Base-by-base conservation (phyloP, 2,113 vertebrate genomes). In the Panthera leo region DNA sequence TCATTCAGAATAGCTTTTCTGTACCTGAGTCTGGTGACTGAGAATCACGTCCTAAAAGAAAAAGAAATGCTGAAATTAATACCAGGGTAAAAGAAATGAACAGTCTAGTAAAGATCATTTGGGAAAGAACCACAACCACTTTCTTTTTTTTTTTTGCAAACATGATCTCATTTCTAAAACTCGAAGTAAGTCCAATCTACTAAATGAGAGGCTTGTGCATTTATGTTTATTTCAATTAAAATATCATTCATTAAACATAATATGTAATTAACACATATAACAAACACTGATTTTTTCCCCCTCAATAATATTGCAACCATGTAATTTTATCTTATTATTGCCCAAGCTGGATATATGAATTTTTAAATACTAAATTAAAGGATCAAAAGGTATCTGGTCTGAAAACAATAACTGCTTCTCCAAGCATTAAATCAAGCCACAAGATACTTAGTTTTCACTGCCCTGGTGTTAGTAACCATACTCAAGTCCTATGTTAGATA, bases 11-110 rank as follows among this genome's bases (percentile, higher is more conserved):
- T 58, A 94, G 83, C 16, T 79, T 92, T 98, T 94, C 70, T 95
- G 99, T 99, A 99, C 99, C 99, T 99, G 99, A 99, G 97, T 99
- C 99, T 98, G 99, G 98, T 93, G 99, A 99, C 92, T 99, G 99
- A 97, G 99, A 99, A 97, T 99, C 99, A 98, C 99, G 99, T 63
- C 99, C 99, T 99, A 98, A 70, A 96, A 97, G 94, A 95, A 97
- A 98, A 98, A 98, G 78, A 98, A 98, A 97, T 12, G 71, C 18
- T 36, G 18, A 94, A 75, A 86, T 98, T 92, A 98, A 89, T 86
- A 45, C 7, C 1, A 96, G n/a, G 34, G 70, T 93, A 67, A 93
- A 95, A 73, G 67, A 97, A 84, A 85, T 58, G 21, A 89, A 87
- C 1, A 45, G 34, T 23, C 9, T 9, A 65, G 39, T 80, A 58